Percentiles rank a stretch among this genome's conserved stretches.
phyloP scores from a whole-genome alignment of 1,140 invertebrate genomes.

The Neodiprion virginianus region DNA sequence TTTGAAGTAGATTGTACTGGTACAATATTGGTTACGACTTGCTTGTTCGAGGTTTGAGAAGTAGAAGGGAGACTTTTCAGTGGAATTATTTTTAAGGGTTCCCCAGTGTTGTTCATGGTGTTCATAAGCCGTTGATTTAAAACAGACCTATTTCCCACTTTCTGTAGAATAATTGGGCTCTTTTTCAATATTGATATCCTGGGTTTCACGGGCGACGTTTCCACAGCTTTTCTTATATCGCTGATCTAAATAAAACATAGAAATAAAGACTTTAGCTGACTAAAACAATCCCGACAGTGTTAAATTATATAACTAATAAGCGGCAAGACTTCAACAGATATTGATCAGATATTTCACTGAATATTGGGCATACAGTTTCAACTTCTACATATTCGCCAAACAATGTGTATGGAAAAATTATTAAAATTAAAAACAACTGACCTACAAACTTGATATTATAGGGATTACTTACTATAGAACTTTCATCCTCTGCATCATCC shows the following conservation, averaged over 20 bases:
- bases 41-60: conserved; percentile 17
- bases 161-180: conserved; percentile 47
- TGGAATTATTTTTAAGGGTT: conserved; percentile 43
- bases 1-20: not conserved
- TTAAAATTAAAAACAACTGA: not conserved
- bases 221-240: conserved; percentile 50
- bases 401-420: too few species aligned
- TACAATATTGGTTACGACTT: not conserved
- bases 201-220: conserved; percentile 37
- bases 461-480: conserved; percentile 32
- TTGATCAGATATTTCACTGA: too few species aligned
- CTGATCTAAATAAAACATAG: conserved; percentile 30
- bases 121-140: conserved; percentile 24
- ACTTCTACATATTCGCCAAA: too few species aligned
- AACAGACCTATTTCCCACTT: conserved; percentile 22
- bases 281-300: too few species aligned
- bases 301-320: too few species aligned
- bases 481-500: conserved; percentile 26
- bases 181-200: conserved; percentile 47
- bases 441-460: conserved; percentile 12
- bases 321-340: too few species aligned
- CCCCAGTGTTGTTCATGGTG: conserved; percentile 32
- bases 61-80: conserved; percentile 28
- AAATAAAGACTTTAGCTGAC: too few species aligned
- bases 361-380: too few species aligned